A percentile compares a stretch with the other conserved stretches of the same genome.
Conservation (phyloP, 2,888 invertebrate genomes). For the Hirtodrosophila cameraria region DNA sequence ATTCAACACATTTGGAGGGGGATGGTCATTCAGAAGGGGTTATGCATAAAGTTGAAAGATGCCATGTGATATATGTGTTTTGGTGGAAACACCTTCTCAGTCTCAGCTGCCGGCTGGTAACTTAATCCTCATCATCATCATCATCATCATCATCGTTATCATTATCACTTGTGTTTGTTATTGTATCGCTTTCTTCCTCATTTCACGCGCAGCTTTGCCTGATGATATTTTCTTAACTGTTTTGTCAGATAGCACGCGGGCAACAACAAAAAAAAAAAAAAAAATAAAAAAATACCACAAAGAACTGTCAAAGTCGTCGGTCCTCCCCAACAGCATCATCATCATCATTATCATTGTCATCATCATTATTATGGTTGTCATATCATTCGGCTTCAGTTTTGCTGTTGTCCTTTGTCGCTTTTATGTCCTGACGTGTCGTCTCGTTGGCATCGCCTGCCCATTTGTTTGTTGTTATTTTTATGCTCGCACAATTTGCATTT, state of each 20-base stretch:
- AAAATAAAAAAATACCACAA: constrained; percentile 65
- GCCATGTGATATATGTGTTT: constrained; percentile 27
- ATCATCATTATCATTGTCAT: constrained; percentile 28
- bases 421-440: constrained; percentile 62
- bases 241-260: constrained; percentile 28
- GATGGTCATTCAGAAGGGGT: constrained; percentile 18
- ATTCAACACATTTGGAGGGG: constrained; percentile 54
- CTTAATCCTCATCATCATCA: constrained; percentile 30
- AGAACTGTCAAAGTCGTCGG: constrained; percentile 74
- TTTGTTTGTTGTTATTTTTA: constrained; percentile 67
- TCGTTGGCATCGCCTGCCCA: constrained; percentile 42
- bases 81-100: constrained; percentile 9
- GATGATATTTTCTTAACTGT: not conserved
- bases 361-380: constrained; percentile 51
- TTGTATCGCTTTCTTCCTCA: constrained; percentile 4
- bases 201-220: constrained; percentile 3
- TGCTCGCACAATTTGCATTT: constrained; percentile 81
- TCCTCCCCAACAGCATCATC: constrained; percentile 22
- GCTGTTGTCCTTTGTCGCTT: constrained; percentile 59
- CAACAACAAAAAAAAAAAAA: too few relatives aligned
- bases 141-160: constrained; percentile 33
- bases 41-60: constrained; percentile 16
- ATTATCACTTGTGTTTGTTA: constrained; percentile 60
- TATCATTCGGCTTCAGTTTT: constrained; percentile 46
- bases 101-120: constrained; percentile 20